Evolutionary conservation across 2,113 vertebrate species (phyloP).

Genomic region (Riparia riparia): DNA sequence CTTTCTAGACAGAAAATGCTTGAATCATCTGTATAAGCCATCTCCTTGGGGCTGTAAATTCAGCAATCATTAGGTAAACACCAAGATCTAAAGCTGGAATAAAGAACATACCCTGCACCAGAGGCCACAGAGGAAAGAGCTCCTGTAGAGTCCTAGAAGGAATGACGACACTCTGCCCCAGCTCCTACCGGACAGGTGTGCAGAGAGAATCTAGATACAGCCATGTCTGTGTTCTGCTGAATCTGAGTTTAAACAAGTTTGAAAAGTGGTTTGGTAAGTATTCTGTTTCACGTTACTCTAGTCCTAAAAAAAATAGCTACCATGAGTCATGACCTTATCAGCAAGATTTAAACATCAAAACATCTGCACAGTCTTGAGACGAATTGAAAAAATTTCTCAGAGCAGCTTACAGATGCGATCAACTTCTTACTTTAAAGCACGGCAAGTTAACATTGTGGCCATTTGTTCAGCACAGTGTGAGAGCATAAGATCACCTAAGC

Average conservation of each 20-base stretch:
- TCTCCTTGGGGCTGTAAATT: background rate
- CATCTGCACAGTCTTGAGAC: background rate
- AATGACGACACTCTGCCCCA: background rate
- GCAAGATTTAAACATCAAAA: conserved; percentile 13
- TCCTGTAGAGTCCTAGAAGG: conserved; percentile 57
- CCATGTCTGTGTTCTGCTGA: background rate
- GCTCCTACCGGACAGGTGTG: background rate
- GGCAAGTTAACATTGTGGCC: background rate
- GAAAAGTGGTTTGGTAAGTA: background rate
- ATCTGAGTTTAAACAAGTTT: conserved; percentile 33
- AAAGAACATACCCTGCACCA: background rate
- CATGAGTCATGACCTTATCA: background rate
- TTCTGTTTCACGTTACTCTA: background rate
- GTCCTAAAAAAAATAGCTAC: background rate
- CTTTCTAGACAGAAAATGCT: background rate
- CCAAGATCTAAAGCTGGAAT: background rate
- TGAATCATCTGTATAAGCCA: background rate
- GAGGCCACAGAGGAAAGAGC: conserved; percentile 28
- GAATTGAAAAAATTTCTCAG: background rate
- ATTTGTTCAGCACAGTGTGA: background rate
- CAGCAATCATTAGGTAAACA: background rate
- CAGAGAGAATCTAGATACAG: background rate
- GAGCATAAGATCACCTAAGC: conserved; percentile 16
- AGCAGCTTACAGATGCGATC: background rate
- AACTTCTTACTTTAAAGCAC: background rate